These are phyloP conservation scores for Falcunculus frontatus DNA, from an alignment of 2,113 vertebrate genomes.

Conservation along the genomic window DNA sequence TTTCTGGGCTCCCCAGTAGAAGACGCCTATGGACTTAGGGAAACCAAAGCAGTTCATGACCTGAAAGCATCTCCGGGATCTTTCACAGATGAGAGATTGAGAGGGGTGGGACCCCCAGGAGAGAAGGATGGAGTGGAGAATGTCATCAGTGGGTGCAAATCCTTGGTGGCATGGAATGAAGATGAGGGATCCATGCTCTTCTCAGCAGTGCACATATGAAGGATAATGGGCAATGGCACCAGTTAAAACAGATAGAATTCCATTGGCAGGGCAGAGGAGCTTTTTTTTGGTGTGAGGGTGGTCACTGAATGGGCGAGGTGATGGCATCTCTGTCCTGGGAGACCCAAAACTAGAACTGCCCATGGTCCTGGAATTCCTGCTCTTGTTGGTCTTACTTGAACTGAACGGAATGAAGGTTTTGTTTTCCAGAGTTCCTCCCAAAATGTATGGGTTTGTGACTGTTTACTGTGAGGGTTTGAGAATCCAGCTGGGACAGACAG, in stretches of 20 bases:
- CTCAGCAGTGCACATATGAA: too few relatives aligned
- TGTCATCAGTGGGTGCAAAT: background rate
- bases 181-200: too few relatives aligned
- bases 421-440: background rate
- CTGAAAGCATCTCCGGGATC: background rate
- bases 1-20: background rate
- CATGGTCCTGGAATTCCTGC: background rate
- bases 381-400: background rate
- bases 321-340: background rate
- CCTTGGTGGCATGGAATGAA: background rate
- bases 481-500: too few relatives aligned
- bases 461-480: background rate
- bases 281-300: background rate
- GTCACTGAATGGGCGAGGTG: background rate
- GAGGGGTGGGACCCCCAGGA: background rate
- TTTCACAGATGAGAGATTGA: background rate
- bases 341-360: background rate
- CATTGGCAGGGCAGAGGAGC: background rate
- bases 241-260: background rate
- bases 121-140: too few relatives aligned
- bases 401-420: background rate
- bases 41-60: background rate
- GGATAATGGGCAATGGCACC: accelerated
- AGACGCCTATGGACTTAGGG: background rate
- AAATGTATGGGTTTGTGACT: background rate